phyloP scores from a whole-genome alignment of 2,888 invertebrate genomes.

The Saturnia pavonia region DNA sequence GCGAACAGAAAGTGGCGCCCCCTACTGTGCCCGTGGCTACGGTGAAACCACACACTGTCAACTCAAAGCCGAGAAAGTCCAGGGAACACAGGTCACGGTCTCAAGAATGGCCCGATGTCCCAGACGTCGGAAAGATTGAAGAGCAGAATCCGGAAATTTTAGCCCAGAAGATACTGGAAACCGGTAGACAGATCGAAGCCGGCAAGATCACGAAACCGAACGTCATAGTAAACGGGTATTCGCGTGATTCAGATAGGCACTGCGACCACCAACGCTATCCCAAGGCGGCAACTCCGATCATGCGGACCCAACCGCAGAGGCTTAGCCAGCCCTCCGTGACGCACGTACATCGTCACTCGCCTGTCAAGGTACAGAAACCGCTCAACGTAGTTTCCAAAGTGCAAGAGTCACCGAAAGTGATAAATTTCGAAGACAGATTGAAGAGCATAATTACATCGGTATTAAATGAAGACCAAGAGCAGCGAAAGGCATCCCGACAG shows the following conservation, averaged over 20 bases:
- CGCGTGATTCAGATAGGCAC: constrained; percentile 57
- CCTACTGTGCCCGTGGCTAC: constrained; percentile 65
- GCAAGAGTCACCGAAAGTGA: constrained; percentile 88
- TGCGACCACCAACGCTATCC: constrained; percentile 45
- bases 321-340: constrained; percentile 40
- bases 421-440: constrained; percentile 94
- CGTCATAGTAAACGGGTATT: constrained; percentile 69
- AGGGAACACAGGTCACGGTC: constrained; percentile 90
- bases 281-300: constrained; percentile 43
- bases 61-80: constrained; percentile 71
- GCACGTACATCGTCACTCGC: constrained; percentile 54
- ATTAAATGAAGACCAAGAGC: constrained; percentile 90
- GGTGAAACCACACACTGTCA: constrained; percentile 69
- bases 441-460: constrained; percentile 94
- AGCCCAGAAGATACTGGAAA: constrained; percentile 94
- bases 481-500: constrained; percentile 55
- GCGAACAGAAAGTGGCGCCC: constrained; percentile 80
- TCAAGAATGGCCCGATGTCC: constrained; percentile 96
- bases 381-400: constrained; percentile 76
- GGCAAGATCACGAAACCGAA: constrained; percentile 83
- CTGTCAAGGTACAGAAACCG: constrained; percentile 66
- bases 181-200: constrained; percentile 94
- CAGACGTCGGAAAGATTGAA: constrained; percentile 94
- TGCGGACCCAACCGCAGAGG: constrained; percentile 50
- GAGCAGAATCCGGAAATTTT: constrained; percentile 95